A percentile compares a stretch with the other conserved stretches of the same genome.
phyloP scores from a whole-genome alignment of 2,797 vertebrate genomes.

The Bradypodion ventrale region DNA sequence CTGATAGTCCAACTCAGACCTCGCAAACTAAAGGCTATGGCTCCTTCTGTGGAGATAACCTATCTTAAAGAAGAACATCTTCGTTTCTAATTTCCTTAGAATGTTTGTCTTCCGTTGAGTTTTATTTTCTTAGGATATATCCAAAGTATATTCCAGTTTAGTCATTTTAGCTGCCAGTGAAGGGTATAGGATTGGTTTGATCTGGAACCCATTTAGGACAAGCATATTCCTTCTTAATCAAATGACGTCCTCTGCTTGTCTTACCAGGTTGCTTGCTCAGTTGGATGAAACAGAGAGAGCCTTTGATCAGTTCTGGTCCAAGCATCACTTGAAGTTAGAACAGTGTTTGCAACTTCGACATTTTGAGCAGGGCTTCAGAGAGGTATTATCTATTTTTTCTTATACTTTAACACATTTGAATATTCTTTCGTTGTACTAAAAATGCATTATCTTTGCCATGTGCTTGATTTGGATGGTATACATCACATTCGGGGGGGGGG shows the following conservation, averaged over 20 bases:
- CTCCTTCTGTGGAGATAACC: too few species aligned
- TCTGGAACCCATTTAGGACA: too few species aligned
- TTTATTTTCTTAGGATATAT: too few species aligned
- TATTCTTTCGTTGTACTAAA: background rate
- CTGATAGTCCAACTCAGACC: too few species aligned
- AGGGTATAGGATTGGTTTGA: too few species aligned
- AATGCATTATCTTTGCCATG: background rate
- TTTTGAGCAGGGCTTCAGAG: constrained; percentile 92
- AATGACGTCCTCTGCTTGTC: constrained; percentile 36
- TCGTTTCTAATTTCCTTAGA: too few species aligned
- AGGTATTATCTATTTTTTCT: constrained; percentile 74
- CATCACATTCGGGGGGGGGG: too few species aligned
- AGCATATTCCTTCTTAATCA: background rate
- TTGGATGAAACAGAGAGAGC: constrained; percentile 93
- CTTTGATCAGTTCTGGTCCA: constrained; percentile 91
- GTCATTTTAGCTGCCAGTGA: too few species aligned
- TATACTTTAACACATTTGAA: background rate
- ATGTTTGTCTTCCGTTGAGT: too few species aligned
- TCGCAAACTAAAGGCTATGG: too few species aligned
- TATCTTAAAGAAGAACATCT: too few species aligned
- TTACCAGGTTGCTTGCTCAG: constrained; percentile 87
- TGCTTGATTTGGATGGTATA: background rate
- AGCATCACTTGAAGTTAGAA: constrained; percentile 90
- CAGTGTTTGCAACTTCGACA: constrained; percentile 92
- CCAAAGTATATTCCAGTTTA: too few species aligned